These are phyloP conservation scores for Thunnus thynnus DNA, from an alignment of 2,113 vertebrate species.

Conservation along the genomic window DNA sequence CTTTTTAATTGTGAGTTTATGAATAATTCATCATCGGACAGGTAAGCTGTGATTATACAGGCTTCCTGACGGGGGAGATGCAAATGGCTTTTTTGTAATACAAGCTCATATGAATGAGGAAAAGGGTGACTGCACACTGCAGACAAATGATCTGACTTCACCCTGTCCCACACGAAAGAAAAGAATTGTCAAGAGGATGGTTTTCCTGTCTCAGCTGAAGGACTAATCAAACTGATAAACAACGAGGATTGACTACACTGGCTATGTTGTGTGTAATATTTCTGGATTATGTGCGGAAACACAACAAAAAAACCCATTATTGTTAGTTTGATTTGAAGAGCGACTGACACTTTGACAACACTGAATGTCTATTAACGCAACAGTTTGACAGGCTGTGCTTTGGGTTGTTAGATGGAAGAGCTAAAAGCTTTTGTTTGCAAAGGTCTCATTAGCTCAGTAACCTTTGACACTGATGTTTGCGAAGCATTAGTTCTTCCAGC, in stretches of 20 bases:
- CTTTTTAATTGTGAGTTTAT: constrained; percentile 57
- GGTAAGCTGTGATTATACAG: constrained; percentile 20
- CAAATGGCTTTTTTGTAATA: constrained; percentile 39
- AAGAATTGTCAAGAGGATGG: not conserved
- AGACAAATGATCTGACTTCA: constrained; percentile 2
- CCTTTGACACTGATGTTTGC: constrained; percentile 42
- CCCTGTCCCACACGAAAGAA: not conserved
- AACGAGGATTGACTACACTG: constrained; percentile 11
- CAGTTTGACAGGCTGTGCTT: constrained; percentile 45
- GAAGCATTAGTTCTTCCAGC: constrained; percentile 41
- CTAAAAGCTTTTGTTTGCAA: constrained; percentile 39
- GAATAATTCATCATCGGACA: constrained; percentile 45
- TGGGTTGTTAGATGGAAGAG: constrained; percentile 14
- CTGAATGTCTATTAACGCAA: constrained; percentile 31
- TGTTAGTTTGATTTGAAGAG: constrained; percentile 30
- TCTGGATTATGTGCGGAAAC: constrained; percentile 28
- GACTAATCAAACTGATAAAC: constrained; percentile 35
- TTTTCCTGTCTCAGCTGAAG: not conserved
- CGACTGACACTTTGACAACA: constrained; percentile 33
- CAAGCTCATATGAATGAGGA: constrained; percentile 19
- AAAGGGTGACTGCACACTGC: not conserved
- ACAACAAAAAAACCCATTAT: constrained; percentile 13
- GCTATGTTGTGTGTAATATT: constrained; percentile 9
- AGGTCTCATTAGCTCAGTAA: constrained; percentile 62
- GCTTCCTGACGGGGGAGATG: not conserved